These are phyloP conservation scores for Mus musculus DNA, from an alignment of 2,113 vertebrate species.

Conservation along the genomic window DNA sequence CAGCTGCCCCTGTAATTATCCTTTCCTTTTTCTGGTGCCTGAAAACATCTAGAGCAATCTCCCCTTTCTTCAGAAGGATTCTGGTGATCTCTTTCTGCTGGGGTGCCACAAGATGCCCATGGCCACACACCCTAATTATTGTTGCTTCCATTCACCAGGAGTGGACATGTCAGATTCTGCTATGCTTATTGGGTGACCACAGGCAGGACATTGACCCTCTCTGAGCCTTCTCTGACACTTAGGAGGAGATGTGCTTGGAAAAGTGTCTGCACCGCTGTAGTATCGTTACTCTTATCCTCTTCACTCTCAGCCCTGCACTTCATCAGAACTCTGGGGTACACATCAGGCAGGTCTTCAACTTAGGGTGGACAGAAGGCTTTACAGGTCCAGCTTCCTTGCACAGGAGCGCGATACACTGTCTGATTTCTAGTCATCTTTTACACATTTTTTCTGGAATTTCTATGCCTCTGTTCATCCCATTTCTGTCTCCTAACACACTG, in stretches of 20 bases:
- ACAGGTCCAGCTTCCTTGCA: background rate
- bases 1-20: background rate
- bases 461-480: too few species aligned
- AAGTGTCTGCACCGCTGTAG: background rate
- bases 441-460: background rate
- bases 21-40: background rate
- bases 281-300: background rate
- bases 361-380: background rate
- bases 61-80: background rate
- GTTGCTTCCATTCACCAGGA: background rate
- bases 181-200: background rate
- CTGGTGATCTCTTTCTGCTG: background rate
- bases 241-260: background rate
- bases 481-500: fast-evolving
- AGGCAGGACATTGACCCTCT: background rate
- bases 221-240: background rate
- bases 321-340: background rate
- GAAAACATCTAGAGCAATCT: background rate
- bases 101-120: background rate
- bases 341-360: background rate
- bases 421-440: background rate
- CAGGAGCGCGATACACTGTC: background rate
- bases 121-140: background rate
- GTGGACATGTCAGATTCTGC: background rate
- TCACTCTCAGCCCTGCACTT: background rate